Conservation (phyloP, 1,140 invertebrate genomes). For the Drosophila athabasca region DNA sequence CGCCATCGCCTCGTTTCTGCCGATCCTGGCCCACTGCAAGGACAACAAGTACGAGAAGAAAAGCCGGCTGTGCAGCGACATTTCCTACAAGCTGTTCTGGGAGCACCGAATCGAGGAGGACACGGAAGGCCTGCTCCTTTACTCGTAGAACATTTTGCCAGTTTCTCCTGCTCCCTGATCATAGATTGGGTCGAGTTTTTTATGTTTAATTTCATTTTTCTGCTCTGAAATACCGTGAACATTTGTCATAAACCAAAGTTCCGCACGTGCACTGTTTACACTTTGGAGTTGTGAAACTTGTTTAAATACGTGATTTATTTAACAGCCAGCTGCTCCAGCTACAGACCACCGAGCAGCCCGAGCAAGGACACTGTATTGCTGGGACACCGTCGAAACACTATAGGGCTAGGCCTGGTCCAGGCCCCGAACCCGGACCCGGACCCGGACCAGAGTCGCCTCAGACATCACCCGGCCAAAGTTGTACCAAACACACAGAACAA, state of each 20-base stretch:
- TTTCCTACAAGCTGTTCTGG: constrained; percentile 58
- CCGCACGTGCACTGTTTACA: constrained; percentile 74
- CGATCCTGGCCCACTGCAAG: constrained; percentile 46
- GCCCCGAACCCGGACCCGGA: not conserved
- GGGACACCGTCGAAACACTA: constrained; percentile 13
- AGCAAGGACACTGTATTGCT: constrained; percentile 28
- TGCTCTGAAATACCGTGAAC: constrained; percentile 40
- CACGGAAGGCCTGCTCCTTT: constrained; percentile 44
- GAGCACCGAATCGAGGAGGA: constrained; percentile 57
- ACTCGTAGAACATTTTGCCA: constrained; percentile 23
- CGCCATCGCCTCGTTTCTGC: constrained; percentile 49
- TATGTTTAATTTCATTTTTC: constrained; percentile 2
- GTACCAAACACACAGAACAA: constrained; percentile 44
- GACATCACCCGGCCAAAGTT: constrained; percentile 51
- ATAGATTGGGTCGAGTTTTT: too few relatives aligned
- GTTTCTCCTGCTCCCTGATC: too few relatives aligned
- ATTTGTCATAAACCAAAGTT: constrained; percentile 81
- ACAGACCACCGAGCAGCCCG: constrained; percentile 41
- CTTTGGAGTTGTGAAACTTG: constrained; percentile 70
- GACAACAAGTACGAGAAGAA: constrained; percentile 34
- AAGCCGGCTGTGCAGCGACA: constrained; percentile 24
- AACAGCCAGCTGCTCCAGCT: constrained; percentile 64
- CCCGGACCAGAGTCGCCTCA: constrained; percentile 54
- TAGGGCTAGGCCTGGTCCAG: constrained; percentile 23
- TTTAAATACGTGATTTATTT: constrained; percentile 82